A percentile compares a stretch with the other conserved stretches of the same genome.
Evolutionary conservation across 2,888 invertebrate species (phyloP).

Genomic region (Yponomeuta plumbellus): DNA sequence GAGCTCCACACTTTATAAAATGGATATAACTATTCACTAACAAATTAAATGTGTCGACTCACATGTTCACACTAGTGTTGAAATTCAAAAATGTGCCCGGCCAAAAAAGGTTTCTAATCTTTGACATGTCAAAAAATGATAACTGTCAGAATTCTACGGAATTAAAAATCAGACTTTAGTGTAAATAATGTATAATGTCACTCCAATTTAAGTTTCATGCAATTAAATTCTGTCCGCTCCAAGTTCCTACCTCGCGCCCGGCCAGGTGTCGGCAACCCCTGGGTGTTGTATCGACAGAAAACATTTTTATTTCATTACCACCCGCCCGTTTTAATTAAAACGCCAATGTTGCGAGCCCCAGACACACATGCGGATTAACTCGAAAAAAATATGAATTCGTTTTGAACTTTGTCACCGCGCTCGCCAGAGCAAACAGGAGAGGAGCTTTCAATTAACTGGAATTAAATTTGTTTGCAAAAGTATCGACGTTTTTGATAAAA

Average conservation of each 20-base stretch:
- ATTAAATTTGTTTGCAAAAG: not conserved
- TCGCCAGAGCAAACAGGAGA: not conserved
- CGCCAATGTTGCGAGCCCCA: slow-evolving; percentile 9
- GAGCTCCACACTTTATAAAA: too few species aligned
- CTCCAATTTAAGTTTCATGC: too few species aligned
- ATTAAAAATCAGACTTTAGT: too few species aligned
- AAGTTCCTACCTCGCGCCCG: slow-evolving; percentile 17
- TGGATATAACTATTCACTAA: too few species aligned
- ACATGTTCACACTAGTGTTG: too few species aligned
- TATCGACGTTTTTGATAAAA: too few species aligned
- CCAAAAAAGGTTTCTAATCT: too few species aligned
- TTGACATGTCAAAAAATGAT: too few species aligned
- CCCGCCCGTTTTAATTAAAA: slow-evolving; percentile 12
- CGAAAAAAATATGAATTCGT: not conserved
- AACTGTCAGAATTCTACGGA: too few species aligned
- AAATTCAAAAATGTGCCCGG: too few species aligned
- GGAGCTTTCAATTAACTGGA: not conserved
- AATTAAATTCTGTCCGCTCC: not conserved
- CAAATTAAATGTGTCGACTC: too few species aligned
- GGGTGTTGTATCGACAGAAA: slow-evolving; percentile 31
- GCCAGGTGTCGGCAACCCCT: not conserved
- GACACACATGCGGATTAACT: slow-evolving; percentile 4
- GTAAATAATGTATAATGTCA: too few species aligned
- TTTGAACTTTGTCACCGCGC: not conserved
- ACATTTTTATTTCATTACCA: slow-evolving; percentile 42